A percentile compares a stretch with the other conserved stretches of the same genome.
Evolutionary conservation across 2,113 vertebrate genomes (phyloP).

Genomic region (Heterotilapia buettikoferi): DNA sequence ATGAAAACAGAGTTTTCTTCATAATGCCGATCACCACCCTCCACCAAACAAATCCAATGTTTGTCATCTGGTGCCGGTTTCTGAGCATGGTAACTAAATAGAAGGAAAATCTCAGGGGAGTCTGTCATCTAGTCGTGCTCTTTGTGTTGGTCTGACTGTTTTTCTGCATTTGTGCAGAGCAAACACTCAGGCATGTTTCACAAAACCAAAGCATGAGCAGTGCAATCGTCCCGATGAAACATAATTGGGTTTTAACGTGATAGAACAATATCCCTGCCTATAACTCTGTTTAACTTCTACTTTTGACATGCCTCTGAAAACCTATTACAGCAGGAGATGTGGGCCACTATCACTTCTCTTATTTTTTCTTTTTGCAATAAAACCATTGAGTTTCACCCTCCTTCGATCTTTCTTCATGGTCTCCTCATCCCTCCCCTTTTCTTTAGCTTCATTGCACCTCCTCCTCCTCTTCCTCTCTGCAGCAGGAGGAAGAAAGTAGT

Average conservation of each 20-base stretch:
- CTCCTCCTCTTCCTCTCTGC: conserved; percentile 20
- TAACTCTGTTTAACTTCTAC: conserved; percentile 65
- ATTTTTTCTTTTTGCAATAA: conserved; percentile 58
- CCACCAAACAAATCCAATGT: conserved; percentile 39
- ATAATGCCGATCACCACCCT: conserved; percentile 29
- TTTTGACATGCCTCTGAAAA: conserved; percentile 73
- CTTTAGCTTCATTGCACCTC: conserved; percentile 48
- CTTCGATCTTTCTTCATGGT: conserved; percentile 41
- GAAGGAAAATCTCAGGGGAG: conserved; percentile 20
- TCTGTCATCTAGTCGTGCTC: conserved; percentile 20
- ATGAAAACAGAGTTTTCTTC: conserved; percentile 32
- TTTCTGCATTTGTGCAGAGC: not conserved
- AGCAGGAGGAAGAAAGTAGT: conserved; percentile 66
- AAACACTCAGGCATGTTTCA: conserved; percentile 28
- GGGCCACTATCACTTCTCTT: conserved; percentile 61
- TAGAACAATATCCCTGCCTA: conserved; percentile 70
- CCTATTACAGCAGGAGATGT: conserved; percentile 65
- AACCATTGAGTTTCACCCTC: conserved; percentile 40
- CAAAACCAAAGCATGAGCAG: not conserved
- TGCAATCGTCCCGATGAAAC: conserved; percentile 58
- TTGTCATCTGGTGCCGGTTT: conserved; percentile 35
- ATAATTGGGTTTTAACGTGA: conserved; percentile 73
- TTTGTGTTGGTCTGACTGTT: conserved; percentile 12
- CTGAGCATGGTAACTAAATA: conserved; percentile 37
- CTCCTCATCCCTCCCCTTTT: conserved; percentile 41